Percentiles rank a stretch among this genome's conserved stretches.
These are phyloP conservation scores for Staurois parvus DNA, from an alignment of 2,797 vertebrate genomes.

Conservation along the genomic window DNA sequence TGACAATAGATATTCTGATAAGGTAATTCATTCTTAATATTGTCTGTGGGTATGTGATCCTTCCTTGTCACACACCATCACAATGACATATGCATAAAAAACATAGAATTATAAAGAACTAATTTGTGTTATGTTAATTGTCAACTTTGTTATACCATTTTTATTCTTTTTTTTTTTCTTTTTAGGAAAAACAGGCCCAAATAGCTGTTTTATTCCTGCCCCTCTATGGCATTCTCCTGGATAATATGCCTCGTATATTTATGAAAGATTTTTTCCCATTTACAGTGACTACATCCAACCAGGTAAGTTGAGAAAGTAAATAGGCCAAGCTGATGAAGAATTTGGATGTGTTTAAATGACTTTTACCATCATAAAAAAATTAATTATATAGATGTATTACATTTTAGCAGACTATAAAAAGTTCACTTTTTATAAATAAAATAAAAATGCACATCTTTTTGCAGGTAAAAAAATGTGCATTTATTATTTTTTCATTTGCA, in stretches of 20 bases:
- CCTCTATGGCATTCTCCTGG: conserved; percentile 95
- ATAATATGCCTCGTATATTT: conserved; percentile 98
- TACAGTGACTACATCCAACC: conserved; percentile 90
- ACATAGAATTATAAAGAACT: no score
- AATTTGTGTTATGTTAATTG: not conserved
- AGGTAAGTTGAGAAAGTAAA: conserved; percentile 75
- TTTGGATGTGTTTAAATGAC: no score
- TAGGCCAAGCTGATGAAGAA: no score
- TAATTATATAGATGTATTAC: no score
- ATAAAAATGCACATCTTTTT: no score
- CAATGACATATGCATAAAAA: not conserved
- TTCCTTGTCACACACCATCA: not conserved
- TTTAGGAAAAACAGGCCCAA: conserved; percentile 91
- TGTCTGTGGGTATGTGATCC: not conserved
- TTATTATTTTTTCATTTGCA: no score
- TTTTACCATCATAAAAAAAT: no score
- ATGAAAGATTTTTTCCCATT: conserved; percentile 94
- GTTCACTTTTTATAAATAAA: no score
- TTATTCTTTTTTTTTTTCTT: conserved; percentile 6
- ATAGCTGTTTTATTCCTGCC: conserved; percentile 96
- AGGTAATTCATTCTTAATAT: conserved; percentile 74
- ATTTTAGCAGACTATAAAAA: no score
- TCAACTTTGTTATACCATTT: not conserved
- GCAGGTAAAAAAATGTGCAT: no score
- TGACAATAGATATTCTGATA: conserved; percentile 90